These are phyloP conservation scores for Seriola dumerili DNA, from an alignment of 2,113 vertebrate species.

Conservation along the genomic window DNA sequence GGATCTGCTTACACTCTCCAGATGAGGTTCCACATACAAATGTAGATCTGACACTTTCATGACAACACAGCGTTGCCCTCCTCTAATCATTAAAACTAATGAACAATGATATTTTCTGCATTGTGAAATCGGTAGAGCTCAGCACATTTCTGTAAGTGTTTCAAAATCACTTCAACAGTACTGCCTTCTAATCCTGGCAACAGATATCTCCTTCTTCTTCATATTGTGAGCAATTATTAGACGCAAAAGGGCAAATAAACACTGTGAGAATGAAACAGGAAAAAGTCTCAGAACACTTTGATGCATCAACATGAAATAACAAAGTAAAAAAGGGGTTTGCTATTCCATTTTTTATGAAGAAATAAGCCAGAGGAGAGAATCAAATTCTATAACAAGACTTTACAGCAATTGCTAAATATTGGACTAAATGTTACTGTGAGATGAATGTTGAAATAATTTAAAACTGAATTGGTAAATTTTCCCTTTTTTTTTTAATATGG, in stretches of 20 bases:
- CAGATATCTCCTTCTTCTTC: background rate
- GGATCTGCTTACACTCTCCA: slow-evolving; percentile 22
- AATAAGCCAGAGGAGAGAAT: background rate
- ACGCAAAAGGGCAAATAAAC: background rate
- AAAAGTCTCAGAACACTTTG: background rate
- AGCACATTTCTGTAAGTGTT: background rate
- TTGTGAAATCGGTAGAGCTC: background rate
- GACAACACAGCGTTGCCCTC: background rate
- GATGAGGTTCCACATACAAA: background rate
- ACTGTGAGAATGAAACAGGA: background rate
- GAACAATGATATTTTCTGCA: background rate
- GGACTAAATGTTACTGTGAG: no score
- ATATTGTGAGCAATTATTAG: background rate
- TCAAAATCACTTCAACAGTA: background rate
- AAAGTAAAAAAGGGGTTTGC: no score
- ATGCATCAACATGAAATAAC: background rate
- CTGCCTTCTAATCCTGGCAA: background rate
- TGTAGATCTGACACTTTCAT: slow-evolving; percentile 5
- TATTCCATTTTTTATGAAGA: background rate
- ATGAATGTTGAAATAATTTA: no score
- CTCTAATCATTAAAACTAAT: slow-evolving; percentile 24
- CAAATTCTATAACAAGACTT: no score
- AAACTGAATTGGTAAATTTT: no score
- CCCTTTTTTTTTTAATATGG: no score
- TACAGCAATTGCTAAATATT: no score